Conservation (phyloP, 2,888 invertebrate species). For the Microchrysa polita region DNA sequence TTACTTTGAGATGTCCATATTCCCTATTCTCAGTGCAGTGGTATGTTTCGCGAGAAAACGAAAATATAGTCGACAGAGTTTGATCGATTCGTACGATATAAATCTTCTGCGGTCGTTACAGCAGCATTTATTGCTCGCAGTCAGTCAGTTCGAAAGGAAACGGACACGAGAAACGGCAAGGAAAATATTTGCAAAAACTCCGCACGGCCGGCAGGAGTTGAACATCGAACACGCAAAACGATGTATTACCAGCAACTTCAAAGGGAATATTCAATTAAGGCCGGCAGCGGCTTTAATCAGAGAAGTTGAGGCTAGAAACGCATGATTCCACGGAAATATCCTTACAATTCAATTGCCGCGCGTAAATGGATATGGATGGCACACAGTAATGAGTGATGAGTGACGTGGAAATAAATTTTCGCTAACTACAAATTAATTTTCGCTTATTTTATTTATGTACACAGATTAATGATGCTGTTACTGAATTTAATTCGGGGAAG, state of each 20-base stretch:
- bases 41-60: constrained; percentile 18
- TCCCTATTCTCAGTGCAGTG: no score
- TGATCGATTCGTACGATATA: constrained; percentile 22
- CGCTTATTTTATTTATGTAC: background rate
- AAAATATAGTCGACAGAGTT: constrained; percentile 1
- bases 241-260: background rate
- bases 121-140: background rate
- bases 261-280: constrained; percentile 19
- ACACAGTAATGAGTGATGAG: no score
- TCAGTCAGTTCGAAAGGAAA: background rate
- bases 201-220: background rate
- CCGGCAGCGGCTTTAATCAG: background rate
- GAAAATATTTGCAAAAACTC: constrained; percentile 1
- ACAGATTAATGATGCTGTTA: no score
- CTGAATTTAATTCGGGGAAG: no score
- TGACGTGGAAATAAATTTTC: background rate
- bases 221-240: background rate
- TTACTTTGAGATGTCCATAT: no score
- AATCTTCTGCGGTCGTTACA: constrained; percentile 3
- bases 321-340: no score
- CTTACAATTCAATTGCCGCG: no score
- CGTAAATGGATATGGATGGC: no score
- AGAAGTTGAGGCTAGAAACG: background rate
- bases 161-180: background rate
- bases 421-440: constrained; percentile 6